Evolutionary conservation across 2,888 invertebrate genomes (phyloP).

Genomic region (Plebejus argus): DNA sequence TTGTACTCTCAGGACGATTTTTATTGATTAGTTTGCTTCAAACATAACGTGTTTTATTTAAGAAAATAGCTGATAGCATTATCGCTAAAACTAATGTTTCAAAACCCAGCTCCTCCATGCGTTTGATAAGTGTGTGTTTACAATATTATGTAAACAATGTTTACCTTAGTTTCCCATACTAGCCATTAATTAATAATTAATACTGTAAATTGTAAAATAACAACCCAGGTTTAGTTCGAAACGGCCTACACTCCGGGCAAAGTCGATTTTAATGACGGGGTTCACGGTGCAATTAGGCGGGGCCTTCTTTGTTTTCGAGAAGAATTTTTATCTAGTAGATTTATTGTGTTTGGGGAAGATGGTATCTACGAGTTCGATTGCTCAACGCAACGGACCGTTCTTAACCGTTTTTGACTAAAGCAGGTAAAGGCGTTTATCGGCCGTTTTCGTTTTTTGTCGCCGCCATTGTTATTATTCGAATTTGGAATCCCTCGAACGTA

Average conservation of each 20-base stretch:
- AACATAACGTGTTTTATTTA: too few species aligned
- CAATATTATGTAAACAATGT: slow-evolving; percentile 33
- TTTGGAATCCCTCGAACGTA: slow-evolving; percentile 74
- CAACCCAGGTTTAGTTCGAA: slow-evolving; percentile 43
- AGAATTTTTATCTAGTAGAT: slow-evolving; percentile 73
- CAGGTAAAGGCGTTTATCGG: slow-evolving; percentile 76
- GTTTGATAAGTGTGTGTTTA: background rate
- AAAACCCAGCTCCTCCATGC: background rate
- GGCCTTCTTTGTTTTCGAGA: slow-evolving; percentile 59
- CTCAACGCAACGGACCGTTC: slow-evolving; percentile 53
- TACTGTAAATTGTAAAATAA: slow-evolving; percentile 45
- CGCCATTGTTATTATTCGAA: slow-evolving; percentile 72
- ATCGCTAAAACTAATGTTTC: background rate
- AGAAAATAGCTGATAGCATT: background rate
- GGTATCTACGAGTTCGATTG: slow-evolving; percentile 67
- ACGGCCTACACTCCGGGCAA: slow-evolving; percentile 48
- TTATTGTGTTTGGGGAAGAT: slow-evolving; percentile 76
- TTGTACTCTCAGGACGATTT: too few species aligned
- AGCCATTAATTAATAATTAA: slow-evolving; percentile 45
- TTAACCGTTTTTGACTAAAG: slow-evolving; percentile 54
- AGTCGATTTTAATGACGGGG: slow-evolving; percentile 68
- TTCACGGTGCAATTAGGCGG: slow-evolving; percentile 72
- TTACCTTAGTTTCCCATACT: slow-evolving; percentile 42
- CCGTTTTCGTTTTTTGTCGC: slow-evolving; percentile 75
- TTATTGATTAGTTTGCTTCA: too few species aligned